A percentile compares a stretch with the other conserved stretches of the same genome.
Evolutionary conservation across 2,888 invertebrate species (phyloP).

Genomic region (Chymomyza fuscimana): DNA sequence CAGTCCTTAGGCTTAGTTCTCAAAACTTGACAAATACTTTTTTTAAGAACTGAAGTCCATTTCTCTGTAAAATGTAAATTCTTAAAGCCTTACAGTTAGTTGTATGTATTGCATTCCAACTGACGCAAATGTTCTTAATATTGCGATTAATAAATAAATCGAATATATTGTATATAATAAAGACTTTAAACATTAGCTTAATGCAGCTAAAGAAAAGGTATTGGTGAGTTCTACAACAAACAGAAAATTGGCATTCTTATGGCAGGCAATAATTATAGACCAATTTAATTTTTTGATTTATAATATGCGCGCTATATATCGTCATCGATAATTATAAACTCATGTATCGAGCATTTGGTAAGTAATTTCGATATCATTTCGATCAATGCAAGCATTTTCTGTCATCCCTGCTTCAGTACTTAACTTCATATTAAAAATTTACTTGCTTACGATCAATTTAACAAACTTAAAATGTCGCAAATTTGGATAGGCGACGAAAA

Average conservation of each 20-base stretch:
- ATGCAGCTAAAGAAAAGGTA: too few relatives aligned
- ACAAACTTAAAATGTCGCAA: neutral
- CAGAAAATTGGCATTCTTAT: too few relatives aligned
- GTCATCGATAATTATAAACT: neutral
- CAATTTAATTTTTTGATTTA: too few relatives aligned
- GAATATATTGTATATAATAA: neutral
- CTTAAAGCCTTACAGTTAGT: neutral
- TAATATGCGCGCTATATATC: neutral
- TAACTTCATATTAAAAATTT: neutral
- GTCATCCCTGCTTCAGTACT: neutral
- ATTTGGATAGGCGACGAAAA: conserved; percentile 47
- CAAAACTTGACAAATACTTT: neutral
- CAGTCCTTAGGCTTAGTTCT: conserved; percentile 48
- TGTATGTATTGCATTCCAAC: neutral
- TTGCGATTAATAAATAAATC: neutral
- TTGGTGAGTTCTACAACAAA: too few relatives aligned
- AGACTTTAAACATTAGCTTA: too few relatives aligned
- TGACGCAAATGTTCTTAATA: neutral
- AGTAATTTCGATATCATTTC: neutral
- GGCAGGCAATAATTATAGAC: too few relatives aligned
- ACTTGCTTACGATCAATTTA: neutral
- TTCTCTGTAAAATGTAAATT: neutral
- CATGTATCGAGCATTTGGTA: neutral
- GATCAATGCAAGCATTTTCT: neutral
- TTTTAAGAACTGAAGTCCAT: neutral